Percentiles rank a stretch among this genome's conserved stretches.
These are phyloP conservation scores for Maccullochella peelii DNA, from an alignment of 2,113 vertebrate genomes.

Conservation along the genomic window DNA sequence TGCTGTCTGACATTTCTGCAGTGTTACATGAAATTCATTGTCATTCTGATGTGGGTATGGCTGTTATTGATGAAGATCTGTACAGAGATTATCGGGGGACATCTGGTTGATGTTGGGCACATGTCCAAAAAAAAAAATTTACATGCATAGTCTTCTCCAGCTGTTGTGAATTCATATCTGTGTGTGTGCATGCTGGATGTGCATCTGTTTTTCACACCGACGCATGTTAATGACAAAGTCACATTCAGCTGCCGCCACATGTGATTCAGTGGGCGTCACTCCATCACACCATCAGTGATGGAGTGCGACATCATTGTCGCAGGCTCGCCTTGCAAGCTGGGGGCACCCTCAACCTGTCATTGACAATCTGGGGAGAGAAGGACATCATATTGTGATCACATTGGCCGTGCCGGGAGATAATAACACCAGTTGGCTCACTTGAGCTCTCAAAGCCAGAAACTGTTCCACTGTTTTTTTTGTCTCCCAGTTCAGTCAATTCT, in stretches of 20 bases:
- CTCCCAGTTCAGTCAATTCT: not conserved
- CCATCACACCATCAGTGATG: conserved; percentile 23
- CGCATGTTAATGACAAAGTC: conserved; percentile 36
- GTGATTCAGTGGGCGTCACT: conserved; percentile 25
- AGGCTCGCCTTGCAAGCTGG: not conserved
- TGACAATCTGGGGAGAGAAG: conserved; percentile 45
- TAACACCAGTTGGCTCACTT: conserved; percentile 33
- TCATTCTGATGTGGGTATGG: conserved; percentile 7
- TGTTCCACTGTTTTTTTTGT: not conserved
- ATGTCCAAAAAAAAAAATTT: conserved; percentile 4
- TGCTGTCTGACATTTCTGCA: conserved; percentile 3
- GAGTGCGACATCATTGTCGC: conserved; percentile 1
- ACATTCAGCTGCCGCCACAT: conserved; percentile 37
- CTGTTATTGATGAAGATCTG: conserved; percentile 40
- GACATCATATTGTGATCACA: conserved; percentile 23
- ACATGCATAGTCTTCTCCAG: conserved; percentile 13
- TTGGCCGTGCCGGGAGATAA: not conserved
- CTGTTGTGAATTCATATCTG: conserved; percentile 9
- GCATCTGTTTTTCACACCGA: not conserved
- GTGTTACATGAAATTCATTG: not conserved
- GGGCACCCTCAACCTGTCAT: conserved; percentile 25
- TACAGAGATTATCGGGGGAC: conserved; percentile 17
- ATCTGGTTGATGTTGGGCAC: conserved; percentile 22
- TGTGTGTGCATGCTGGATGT: conserved; percentile 8
- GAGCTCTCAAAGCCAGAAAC: conserved; percentile 4